phyloP scores from a whole-genome alignment of 1,140 invertebrate genomes.

The Pseudomyrmex concolor region DNA sequence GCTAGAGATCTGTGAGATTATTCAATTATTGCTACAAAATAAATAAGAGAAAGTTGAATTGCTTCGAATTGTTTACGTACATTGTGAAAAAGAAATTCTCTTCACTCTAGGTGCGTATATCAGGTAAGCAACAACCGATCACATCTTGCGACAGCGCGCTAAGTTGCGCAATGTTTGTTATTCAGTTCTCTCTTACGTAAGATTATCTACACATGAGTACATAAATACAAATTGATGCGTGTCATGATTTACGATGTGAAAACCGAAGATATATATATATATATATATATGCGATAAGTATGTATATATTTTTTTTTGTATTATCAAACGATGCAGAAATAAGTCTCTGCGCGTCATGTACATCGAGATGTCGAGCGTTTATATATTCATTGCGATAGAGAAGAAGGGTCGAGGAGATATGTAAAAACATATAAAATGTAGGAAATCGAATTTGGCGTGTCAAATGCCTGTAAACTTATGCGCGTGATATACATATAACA shows the following conservation, averaged over 20 bases:
- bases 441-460: slow-evolving; percentile 42
- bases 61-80: slow-evolving; percentile 15
- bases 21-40: slow-evolving; percentile 63
- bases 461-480: slow-evolving; percentile 41
- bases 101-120: slow-evolving; percentile 27
- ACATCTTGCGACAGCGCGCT: slow-evolving; percentile 1
- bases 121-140: slow-evolving; percentile 24
- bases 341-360: slow-evolving; percentile 12
- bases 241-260: slow-evolving; percentile 35
- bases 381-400: slow-evolving; percentile 38
- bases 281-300: slow-evolving; percentile 42
- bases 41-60: slow-evolving; percentile 68
- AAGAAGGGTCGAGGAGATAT: slow-evolving; percentile 48
- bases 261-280: slow-evolving; percentile 47
- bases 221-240: slow-evolving; percentile 52
- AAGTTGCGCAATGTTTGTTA: slow-evolving; percentile 20
- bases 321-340: slow-evolving; percentile 30
- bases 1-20: slow-evolving; percentile 47
- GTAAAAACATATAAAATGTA: slow-evolving; percentile 69
- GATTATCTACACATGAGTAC: slow-evolving; percentile 48
- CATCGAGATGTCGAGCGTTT: slow-evolving; percentile 23
- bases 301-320: slow-evolving; percentile 22
- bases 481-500: slow-evolving; percentile 19
- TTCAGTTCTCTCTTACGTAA: slow-evolving; percentile 51
- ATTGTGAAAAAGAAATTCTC: slow-evolving; percentile 9